Percentiles rank a stretch among this genome's conserved stretches.
Conservation (phyloP, 2,797 vertebrate species). For the Xenentodon cancila region DNA sequence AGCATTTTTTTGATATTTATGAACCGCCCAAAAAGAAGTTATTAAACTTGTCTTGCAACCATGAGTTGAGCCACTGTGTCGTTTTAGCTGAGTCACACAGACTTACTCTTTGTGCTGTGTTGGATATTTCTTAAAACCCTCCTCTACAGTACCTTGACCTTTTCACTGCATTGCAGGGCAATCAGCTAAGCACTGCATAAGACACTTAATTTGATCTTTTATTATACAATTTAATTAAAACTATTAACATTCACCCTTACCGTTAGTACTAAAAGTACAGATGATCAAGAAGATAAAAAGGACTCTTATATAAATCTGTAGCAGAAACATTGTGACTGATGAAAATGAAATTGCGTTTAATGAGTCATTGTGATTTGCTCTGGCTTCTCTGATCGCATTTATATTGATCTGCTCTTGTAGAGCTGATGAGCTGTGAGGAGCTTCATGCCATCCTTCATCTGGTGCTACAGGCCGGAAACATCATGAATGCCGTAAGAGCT, state of each 20-base stretch:
- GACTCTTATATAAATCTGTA: not conserved
- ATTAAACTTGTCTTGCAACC: not conserved
- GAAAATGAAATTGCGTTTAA: not conserved
- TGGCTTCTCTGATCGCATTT: conserved; percentile 36
- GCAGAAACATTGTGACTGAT: not conserved
- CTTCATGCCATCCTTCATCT: conserved; percentile 95
- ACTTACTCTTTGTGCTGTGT: conserved; percentile 29
- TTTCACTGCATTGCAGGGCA: conserved; percentile 46
- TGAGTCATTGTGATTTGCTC: conserved; percentile 3
- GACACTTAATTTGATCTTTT: conserved; percentile 14
- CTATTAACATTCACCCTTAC: conserved; percentile 7
- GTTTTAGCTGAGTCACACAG: conserved; percentile 64
- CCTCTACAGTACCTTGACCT: conserved; percentile 21
- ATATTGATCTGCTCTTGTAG: conserved; percentile 73
- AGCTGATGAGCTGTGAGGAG: conserved; percentile 94
- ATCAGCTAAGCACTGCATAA: conserved; percentile 15
- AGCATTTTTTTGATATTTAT: conserved; percentile 6
- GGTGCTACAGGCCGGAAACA: conserved; percentile 98
- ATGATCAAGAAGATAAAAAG: conserved; percentile 9
- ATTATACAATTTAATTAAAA: conserved; percentile 23
- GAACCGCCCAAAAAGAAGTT: conserved; percentile 17
- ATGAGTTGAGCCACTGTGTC: not conserved
- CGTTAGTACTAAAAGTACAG: not conserved
- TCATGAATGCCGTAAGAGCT: conserved; percentile 96
- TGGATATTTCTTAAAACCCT: conserved; percentile 42